phyloP scores from a whole-genome alignment of 2,797 vertebrate species.

The Macropus fuliginosus region DNA sequence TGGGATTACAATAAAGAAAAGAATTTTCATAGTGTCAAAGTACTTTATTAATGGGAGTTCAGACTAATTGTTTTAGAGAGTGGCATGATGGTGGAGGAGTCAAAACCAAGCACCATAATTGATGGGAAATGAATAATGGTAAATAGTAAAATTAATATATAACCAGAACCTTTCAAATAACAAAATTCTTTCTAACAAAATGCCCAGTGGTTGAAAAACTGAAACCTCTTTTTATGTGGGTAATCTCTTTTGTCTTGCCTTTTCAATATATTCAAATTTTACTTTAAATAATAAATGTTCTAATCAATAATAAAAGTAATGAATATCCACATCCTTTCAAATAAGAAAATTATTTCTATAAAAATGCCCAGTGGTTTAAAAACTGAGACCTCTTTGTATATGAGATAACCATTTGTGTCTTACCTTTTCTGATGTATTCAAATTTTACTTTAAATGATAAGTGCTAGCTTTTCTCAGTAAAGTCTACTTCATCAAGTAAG shows the following conservation, averaged over 20 bases:
- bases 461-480: neutral
- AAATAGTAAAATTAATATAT: neutral
- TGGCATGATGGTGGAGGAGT: neutral
- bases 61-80: constrained; percentile 69
- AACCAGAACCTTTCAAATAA: neutral
- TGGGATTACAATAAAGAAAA: constrained; percentile 66
- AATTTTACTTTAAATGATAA: neutral
- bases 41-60: constrained; percentile 54
- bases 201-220: neutral
- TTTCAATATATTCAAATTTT: neutral
- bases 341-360: neutral
- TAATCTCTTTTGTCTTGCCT: neutral
- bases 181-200: neutral
- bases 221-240: neutral
- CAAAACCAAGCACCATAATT: neutral
- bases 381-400: neutral
- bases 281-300: neutral
- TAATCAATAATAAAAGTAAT: neutral
- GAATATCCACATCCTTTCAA: neutral
- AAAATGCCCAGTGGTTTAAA: neutral
- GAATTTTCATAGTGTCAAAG: constrained; percentile 63
- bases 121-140: neutral
- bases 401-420: neutral
- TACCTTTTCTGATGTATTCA: neutral
- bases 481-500: neutral